Percentiles rank a stretch among this genome's conserved stretches.
Conservation (phyloP, 2,888 invertebrate species). For the Acanthopleura granulata region DNA sequence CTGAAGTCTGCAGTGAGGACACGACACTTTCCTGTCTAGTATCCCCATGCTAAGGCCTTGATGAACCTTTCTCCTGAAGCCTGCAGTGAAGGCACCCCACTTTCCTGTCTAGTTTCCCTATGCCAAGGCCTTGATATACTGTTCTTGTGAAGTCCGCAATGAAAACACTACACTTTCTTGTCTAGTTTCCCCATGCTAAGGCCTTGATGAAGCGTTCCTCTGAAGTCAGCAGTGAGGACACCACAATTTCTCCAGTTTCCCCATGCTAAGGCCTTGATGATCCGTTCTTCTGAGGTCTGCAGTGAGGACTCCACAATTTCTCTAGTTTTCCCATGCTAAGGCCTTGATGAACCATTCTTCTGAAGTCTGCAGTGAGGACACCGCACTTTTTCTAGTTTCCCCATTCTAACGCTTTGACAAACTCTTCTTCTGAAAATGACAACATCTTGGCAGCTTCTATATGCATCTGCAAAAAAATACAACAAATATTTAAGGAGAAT, state of each 20-base stretch:
- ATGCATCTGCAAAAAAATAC: constrained; percentile 66
- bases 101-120: constrained; percentile 45
- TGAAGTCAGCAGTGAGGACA: too few relatives aligned
- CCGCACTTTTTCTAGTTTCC: constrained; percentile 43
- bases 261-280: background rate
- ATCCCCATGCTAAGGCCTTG: background rate
- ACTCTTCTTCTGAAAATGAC: constrained; percentile 70
- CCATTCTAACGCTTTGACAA: constrained; percentile 70
- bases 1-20: too few relatives aligned
- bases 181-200: constrained; percentile 5
- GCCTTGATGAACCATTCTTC: background rate
- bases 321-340: constrained; percentile 44
- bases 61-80: background rate
- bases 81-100: background rate
- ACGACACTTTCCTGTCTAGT: background rate
- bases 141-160: too few relatives aligned
- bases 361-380: background rate
- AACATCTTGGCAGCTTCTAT: constrained; percentile 70
- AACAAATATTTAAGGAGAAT: background rate
- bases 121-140: background rate
- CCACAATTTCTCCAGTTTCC: background rate
- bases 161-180: background rate
- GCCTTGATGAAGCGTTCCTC: background rate
- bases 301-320: background rate
- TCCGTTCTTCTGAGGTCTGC: background rate